Percentiles rank a stretch among this genome's conserved stretches.
These are phyloP conservation scores for Lates japonicus DNA, from an alignment of 2,797 vertebrate species.

Conservation along the genomic window DNA sequence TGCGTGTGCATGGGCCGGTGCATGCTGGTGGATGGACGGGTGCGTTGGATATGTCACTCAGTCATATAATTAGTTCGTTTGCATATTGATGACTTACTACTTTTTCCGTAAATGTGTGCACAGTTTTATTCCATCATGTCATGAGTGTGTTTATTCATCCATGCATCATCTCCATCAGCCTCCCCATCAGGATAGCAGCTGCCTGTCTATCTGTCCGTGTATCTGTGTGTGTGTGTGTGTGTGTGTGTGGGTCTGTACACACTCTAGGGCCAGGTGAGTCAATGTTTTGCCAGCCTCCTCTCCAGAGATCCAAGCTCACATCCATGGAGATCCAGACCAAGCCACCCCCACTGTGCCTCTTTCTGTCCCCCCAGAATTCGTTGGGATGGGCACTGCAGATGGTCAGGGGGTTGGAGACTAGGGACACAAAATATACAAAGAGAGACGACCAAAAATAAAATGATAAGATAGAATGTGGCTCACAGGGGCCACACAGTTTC, in stretches of 20 bases:
- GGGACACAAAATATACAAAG: constrained; percentile 48
- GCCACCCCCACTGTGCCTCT: constrained; percentile 44
- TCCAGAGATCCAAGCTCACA: constrained; percentile 73
- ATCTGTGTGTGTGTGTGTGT: constrained; percentile 35
- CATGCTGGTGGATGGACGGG: constrained; percentile 45
- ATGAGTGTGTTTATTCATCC: constrained; percentile 73
- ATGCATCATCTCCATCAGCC: constrained; percentile 70
- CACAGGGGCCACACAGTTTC: background rate
- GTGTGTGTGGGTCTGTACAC: constrained; percentile 19
- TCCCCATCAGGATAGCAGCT: constrained; percentile 82
- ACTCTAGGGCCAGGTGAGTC: constrained; percentile 75
- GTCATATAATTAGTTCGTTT: constrained; percentile 82
- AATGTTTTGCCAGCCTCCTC: constrained; percentile 75
- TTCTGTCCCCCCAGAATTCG: constrained; percentile 59
- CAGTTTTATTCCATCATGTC: constrained; percentile 63
- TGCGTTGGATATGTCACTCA: constrained; percentile 72
- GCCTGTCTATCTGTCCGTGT: constrained; percentile 73
- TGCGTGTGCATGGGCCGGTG: constrained; percentile 22
- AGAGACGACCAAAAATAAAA: constrained; percentile 52
- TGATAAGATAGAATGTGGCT: constrained; percentile 41
- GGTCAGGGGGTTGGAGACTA: constrained; percentile 62
- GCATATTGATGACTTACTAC: constrained; percentile 80
- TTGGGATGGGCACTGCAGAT: constrained; percentile 75
- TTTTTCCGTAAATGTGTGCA: constrained; percentile 59
- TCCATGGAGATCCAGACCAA: constrained; percentile 73